Percentiles rank a stretch among this genome's conserved stretches.
These are phyloP conservation scores for Parnassius orleans DNA, from an alignment of 2,888 invertebrate genomes.

Conservation along the genomic window DNA sequence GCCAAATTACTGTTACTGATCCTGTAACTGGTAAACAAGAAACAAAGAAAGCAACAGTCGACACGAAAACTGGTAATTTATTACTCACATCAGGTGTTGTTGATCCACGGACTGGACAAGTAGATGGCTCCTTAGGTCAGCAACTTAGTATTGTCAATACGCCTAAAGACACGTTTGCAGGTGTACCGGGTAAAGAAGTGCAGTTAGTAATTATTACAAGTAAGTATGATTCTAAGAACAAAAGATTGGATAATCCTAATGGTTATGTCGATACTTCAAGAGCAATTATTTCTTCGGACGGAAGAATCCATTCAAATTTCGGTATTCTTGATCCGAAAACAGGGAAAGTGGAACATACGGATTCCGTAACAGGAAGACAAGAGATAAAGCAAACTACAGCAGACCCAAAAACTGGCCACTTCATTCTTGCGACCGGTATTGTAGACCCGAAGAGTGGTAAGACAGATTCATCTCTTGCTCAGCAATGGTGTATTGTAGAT, in stretches of 20 bases:
- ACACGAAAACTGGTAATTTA: constrained; percentile 83
- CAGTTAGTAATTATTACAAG: constrained; percentile 77
- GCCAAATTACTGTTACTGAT: constrained; percentile 81
- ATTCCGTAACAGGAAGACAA: constrained; percentile 78
- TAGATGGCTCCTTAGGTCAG: constrained; percentile 79
- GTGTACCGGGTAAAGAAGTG: constrained; percentile 70
- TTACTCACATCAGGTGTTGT: constrained; percentile 79
- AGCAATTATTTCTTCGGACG: constrained; percentile 61
- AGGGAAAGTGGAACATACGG: constrained; percentile 77
- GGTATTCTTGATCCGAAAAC: constrained; percentile 79
- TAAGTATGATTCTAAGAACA: constrained; percentile 80
- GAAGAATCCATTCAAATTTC: constrained; percentile 76
- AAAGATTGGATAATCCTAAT: constrained; percentile 76
- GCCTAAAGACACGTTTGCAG: constrained; percentile 63
- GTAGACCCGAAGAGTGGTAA: constrained; percentile 81
- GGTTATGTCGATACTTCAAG: constrained; percentile 74
- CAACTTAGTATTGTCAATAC: constrained; percentile 71
- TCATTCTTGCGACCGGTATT: constrained; percentile 77
- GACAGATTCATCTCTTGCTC: constrained; percentile 72
- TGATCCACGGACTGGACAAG: constrained; percentile 79
- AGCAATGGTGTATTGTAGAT: constrained; percentile 72
- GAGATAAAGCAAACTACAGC: constrained; percentile 80
- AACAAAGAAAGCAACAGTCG: constrained; percentile 82
- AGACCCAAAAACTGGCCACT: constrained; percentile 79
- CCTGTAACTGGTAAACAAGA: constrained; percentile 83